These are phyloP conservation scores for Atethmia centrago DNA, from an alignment of 2,888 invertebrate genomes.

Conservation along the genomic window DNA sequence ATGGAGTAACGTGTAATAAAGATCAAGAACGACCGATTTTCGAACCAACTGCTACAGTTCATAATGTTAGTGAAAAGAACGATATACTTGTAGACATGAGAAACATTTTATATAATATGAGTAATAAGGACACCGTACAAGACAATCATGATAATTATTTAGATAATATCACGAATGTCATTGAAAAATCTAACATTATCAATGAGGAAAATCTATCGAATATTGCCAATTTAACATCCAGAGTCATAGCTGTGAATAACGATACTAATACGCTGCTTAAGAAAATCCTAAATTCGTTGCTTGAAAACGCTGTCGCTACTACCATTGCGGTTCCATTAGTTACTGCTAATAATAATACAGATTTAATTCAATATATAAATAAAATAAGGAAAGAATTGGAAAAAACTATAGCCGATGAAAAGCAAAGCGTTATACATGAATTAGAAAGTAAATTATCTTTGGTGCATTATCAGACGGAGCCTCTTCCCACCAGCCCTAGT, in stretches of 20 bases:
- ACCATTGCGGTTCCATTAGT: constrained; percentile 20
- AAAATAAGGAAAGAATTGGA: constrained; percentile 68
- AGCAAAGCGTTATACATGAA: constrained; percentile 67
- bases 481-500: constrained; percentile 37
- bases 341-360: constrained; percentile 61
- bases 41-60: constrained; percentile 21
- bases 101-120: constrained; percentile 61
- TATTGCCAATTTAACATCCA: constrained; percentile 53
- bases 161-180: constrained; percentile 54
- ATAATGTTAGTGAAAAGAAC: constrained; percentile 39
- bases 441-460: constrained; percentile 63
- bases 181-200: constrained; percentile 54
- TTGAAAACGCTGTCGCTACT: constrained; percentile 4
- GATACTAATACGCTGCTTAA: constrained; percentile 49
- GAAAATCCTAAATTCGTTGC: constrained; percentile 46
- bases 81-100: constrained; percentile 61
- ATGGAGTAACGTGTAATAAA: constrained; percentile 69
- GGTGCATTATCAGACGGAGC: constrained; percentile 40
- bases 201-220: constrained; percentile 53
- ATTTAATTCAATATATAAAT: constrained; percentile 66
- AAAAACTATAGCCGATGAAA: constrained; percentile 65
- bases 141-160: constrained; percentile 48
- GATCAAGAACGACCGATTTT: constrained; percentile 12
- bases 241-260: constrained; percentile 45
- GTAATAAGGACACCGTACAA: constrained; percentile 26